phyloP scores from a whole-genome alignment of 23 tunicate genomes.

The Ascidia mentula region DNA sequence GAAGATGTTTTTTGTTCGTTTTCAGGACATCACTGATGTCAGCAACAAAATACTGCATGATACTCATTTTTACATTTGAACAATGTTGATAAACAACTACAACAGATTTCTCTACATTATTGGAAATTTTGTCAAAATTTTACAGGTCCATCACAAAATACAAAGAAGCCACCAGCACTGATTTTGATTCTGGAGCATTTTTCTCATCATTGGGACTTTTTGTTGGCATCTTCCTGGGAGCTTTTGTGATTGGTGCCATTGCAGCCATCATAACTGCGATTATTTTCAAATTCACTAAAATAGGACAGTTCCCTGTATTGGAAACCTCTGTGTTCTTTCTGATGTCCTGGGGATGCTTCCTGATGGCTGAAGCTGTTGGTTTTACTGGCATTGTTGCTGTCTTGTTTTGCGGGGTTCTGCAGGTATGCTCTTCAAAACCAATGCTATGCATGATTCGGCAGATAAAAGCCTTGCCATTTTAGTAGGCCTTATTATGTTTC shows the following conservation, averaged over 20 bases:
- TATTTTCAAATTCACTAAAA: constrained; percentile 84
- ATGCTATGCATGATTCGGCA: too few species aligned
- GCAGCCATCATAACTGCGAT: constrained; percentile 45
- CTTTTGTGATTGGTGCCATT: constrained; percentile 78
- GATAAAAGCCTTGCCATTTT: too few species aligned
- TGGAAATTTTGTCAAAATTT: too few species aligned
- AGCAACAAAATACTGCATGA: too few species aligned
- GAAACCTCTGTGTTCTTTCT: constrained; percentile 93
- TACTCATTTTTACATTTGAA: too few species aligned
- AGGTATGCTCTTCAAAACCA: too few species aligned
- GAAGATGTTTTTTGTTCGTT: too few species aligned
- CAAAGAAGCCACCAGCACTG: constrained; percentile 18
- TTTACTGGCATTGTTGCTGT: constrained; percentile 99
- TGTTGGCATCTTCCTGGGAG: constrained; percentile 83
- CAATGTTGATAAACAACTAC: too few species aligned
- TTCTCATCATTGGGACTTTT: constrained; percentile 71
- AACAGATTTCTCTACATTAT: too few species aligned
- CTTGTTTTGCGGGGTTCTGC: constrained; percentile 90
- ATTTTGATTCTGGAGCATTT: constrained; percentile 69
- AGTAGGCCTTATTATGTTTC: too few species aligned
- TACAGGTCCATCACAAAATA: constrained; percentile 65
- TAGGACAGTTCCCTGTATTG: constrained; percentile 81
- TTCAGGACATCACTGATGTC: too few species aligned
- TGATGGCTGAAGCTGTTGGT: constrained; percentile 91
- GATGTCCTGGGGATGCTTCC: constrained; percentile 87